These are phyloP conservation scores for Eugnorisma glareosa DNA, from an alignment of 2,888 invertebrate genomes.

Conservation along the genomic window DNA sequence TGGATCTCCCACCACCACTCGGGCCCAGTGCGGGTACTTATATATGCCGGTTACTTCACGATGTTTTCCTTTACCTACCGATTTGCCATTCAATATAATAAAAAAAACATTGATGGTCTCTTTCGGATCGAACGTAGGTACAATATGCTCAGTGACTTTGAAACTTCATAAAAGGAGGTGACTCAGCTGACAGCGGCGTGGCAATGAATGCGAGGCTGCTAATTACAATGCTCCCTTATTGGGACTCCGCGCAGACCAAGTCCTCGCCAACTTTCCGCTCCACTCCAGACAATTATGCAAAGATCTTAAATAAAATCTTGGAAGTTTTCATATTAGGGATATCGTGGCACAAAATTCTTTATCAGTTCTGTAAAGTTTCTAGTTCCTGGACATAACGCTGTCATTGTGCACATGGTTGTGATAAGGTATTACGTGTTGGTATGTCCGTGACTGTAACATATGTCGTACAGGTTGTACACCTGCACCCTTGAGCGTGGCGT, in stretches of 20 bases:
- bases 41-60: neutral
- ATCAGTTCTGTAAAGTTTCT: neutral
- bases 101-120: neutral
- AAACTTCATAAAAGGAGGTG: conserved; percentile 50
- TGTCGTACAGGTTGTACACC: conserved; percentile 20
- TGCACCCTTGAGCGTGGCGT: conserved; percentile 20
- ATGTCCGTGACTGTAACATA: conserved; percentile 22
- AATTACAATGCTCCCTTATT: conserved; percentile 52
- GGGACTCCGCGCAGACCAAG: neutral
- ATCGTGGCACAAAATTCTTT: neutral
- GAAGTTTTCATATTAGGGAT: neutral
- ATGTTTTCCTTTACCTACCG: neutral
- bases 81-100: neutral
- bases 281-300: neutral
- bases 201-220: conserved; percentile 56
- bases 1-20: neutral
- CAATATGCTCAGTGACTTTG: conserved; percentile 52
- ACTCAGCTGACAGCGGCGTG: conserved; percentile 50
- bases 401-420: neutral
- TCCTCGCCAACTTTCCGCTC: conserved; percentile 11
- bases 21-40: neutral
- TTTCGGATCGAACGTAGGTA: neutral
- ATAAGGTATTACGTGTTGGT: conserved; percentile 36
- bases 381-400: neutral
- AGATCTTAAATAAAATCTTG: conserved; percentile 2